Evolutionary conservation across 2,888 invertebrate genomes (phyloP).

Genomic region (Agrotis puta): DNA sequence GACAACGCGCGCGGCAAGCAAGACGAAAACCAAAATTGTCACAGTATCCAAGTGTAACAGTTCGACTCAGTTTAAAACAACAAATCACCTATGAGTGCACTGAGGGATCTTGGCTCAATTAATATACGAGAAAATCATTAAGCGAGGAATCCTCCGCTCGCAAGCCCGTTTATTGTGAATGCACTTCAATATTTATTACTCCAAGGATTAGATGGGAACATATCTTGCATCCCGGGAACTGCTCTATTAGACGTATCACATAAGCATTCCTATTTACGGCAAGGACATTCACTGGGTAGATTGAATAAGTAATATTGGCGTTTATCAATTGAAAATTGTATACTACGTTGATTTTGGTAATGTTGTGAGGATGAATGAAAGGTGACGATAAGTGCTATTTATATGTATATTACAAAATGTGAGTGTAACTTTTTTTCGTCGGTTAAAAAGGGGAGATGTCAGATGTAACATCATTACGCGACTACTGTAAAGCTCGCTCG

Average conservation of each 20-base stretch:
- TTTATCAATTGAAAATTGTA: neutral
- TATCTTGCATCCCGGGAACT: neutral
- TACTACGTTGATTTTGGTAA: neutral
- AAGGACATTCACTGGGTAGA: neutral
- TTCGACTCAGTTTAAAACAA: too few species aligned
- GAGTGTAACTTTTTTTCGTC: too few species aligned
- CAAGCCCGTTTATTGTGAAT: constrained; percentile 24
- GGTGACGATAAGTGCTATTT: neutral
- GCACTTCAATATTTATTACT: constrained; percentile 47
- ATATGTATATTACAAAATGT: too few species aligned
- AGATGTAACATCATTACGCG: too few species aligned
- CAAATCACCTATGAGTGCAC: neutral
- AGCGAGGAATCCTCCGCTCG: neutral
- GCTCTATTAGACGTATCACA: constrained; percentile 3
- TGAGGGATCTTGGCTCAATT: constrained; percentile 16
- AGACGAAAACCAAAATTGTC: too few species aligned
- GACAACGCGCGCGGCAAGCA: too few species aligned
- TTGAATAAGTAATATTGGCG: constrained; percentile 9
- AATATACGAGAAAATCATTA: constrained; percentile 21
- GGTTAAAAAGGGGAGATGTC: too few species aligned
- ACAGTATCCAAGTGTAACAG: too few species aligned
- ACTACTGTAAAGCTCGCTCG: too few species aligned
- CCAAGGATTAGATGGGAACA: constrained; percentile 21
- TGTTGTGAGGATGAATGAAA: neutral
- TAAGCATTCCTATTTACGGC: constrained; percentile 5